phyloP scores from a whole-genome alignment of 2,888 invertebrate species.

The Ariolimax columbianus region DNA sequence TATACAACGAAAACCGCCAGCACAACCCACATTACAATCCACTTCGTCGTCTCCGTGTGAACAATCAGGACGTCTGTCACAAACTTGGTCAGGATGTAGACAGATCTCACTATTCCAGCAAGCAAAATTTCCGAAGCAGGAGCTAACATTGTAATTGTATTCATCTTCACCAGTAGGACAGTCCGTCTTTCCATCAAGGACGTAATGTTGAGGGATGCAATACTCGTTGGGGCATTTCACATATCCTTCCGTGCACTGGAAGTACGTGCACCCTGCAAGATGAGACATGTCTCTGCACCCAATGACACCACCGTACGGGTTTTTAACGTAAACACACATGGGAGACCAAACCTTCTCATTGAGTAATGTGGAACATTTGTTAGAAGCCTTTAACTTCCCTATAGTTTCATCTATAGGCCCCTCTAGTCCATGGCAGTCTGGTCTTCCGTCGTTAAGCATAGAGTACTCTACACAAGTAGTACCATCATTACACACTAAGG shows the following conservation, averaged over 20 bases:
- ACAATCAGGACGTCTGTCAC: slow-evolving; percentile 34
- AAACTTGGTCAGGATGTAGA: slow-evolving; percentile 41
- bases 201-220: slow-evolving; percentile 33
- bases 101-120: slow-evolving; percentile 8
- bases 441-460: background rate
- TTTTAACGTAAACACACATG: background rate
- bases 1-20: slow-evolving; percentile 14
- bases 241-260: slow-evolving; percentile 11
- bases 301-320: background rate
- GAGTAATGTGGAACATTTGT: background rate
- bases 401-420: slow-evolving; percentile 13
- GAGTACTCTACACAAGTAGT: background rate
- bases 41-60: slow-evolving; percentile 33
- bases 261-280: background rate
- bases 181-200: background rate
- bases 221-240: slow-evolving; percentile 12
- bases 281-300: slow-evolving; percentile 22
- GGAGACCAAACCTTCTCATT: background rate
- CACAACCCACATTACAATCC: slow-evolving; percentile 10
- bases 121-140: background rate
- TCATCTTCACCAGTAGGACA: slow-evolving; percentile 32
- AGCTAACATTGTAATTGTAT: background rate
- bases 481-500: background rate
- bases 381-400: background rate
- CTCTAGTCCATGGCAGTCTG: slow-evolving; percentile 11